These are phyloP conservation scores for Drosophila monieri DNA, from an alignment of 2,888 invertebrate species.

Conservation along the genomic window DNA sequence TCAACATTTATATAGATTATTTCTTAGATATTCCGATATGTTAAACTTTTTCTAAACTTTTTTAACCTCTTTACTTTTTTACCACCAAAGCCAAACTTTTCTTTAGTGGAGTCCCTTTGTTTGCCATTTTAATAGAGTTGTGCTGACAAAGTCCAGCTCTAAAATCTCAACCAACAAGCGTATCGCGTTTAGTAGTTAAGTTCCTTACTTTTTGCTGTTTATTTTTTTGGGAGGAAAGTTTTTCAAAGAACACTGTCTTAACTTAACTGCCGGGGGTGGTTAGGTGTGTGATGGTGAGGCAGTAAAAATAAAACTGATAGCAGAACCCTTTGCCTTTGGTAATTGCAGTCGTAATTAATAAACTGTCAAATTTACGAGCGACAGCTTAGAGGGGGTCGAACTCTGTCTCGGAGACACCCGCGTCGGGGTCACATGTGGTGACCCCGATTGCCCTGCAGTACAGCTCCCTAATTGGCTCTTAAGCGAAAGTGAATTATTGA, in stretches of 20 bases:
- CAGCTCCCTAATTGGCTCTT: constrained; percentile 65
- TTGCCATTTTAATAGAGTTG: constrained; percentile 10
- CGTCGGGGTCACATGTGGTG: constrained; percentile 55
- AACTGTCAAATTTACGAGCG: constrained; percentile 66
- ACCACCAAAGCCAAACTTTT: not conserved
- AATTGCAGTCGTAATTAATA: constrained; percentile 62
- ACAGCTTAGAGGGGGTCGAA: constrained; percentile 35
- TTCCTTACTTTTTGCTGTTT: not conserved
- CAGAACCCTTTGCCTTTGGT: constrained; percentile 16
- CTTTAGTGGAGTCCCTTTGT: constrained; percentile 4
- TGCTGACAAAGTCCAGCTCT: constrained; percentile 22
- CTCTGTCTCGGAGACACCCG: not conserved
- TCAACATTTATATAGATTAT: not conserved
- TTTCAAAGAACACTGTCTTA: constrained; percentile 26
- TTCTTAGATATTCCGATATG: not conserved
- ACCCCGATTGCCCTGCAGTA: constrained; percentile 9
- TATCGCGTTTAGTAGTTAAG: constrained; percentile 24
- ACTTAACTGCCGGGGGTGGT: constrained; percentile 8
- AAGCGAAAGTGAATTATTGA: constrained; percentile 75
- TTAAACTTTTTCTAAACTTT: not conserved
- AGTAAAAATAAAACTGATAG: constrained; percentile 26
- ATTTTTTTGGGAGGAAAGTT: constrained; percentile 5
- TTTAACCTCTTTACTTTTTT: no score
- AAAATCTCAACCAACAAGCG: constrained; percentile 17
- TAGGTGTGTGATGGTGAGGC: not conserved